These are phyloP conservation scores for Dendrolimus kikuchii DNA, from an alignment of 1,140 invertebrate species.

Conservation along the genomic window DNA sequence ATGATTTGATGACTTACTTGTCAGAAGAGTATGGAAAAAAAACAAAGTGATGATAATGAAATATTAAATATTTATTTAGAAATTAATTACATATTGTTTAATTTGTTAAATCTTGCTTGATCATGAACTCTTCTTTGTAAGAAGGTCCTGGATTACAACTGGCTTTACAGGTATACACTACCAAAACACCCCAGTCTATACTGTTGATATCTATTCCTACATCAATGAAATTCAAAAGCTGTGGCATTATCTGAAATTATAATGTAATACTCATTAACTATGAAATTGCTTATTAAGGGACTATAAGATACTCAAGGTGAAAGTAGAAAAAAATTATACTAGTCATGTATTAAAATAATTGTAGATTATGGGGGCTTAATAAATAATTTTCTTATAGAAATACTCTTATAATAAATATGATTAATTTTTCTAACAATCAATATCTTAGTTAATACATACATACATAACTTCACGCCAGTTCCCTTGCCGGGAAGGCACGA, in stretches of 20 bases:
- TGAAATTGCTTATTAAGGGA: too few species aligned
- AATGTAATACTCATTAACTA: not conserved
- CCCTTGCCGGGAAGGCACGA: too few species aligned
- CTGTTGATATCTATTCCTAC: slow-evolving; percentile 79
- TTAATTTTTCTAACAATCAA: too few species aligned
- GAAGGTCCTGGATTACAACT: slow-evolving; percentile 78
- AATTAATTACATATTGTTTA: slow-evolving; percentile 22
- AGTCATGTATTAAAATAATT: too few species aligned
- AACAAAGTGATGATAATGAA: slow-evolving; percentile 23
- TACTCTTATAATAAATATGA: too few species aligned
- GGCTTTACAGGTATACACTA: slow-evolving; percentile 87
- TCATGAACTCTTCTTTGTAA: slow-evolving; percentile 86
- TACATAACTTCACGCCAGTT: too few species aligned
- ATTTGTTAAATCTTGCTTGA: slow-evolving; percentile 88
- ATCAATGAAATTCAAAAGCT: slow-evolving; percentile 84
- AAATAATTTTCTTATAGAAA: too few species aligned
- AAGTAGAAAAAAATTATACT: too few species aligned
- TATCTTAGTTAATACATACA: too few species aligned
- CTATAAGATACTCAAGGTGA: too few species aligned
- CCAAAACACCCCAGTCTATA: slow-evolving; percentile 92
- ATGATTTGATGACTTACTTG: slow-evolving; percentile 86
- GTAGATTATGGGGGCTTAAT: too few species aligned
- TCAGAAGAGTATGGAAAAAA: slow-evolving; percentile 71
- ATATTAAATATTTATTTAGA: slow-evolving; percentile 10
- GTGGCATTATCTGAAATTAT: slow-evolving; percentile 89